phyloP scores from a whole-genome alignment of 92 coral and sea anemone genomes.

The Phymanthus crucifer region DNA sequence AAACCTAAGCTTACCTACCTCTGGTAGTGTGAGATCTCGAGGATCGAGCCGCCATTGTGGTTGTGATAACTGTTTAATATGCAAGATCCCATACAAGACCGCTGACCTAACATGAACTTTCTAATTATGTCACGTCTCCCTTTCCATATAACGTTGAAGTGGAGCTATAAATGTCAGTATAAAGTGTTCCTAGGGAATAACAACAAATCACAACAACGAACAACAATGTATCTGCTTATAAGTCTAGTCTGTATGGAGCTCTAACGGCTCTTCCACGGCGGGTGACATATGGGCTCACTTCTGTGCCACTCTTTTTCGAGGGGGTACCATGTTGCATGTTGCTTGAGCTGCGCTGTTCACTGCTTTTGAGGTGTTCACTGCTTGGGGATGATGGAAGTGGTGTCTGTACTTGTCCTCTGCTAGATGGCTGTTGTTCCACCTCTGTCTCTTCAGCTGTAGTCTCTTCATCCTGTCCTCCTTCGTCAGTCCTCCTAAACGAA shows the following conservation, averaged over 20 bases:
- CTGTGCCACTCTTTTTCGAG: background rate
- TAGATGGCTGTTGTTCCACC: background rate
- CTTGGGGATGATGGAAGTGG: constrained; percentile 11
- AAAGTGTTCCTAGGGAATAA: background rate
- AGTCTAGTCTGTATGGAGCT: constrained; percentile 1
- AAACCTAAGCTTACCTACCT: too few species aligned
- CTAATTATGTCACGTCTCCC: constrained; percentile 2
- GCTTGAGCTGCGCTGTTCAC: constrained; percentile 13
- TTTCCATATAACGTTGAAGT: background rate
- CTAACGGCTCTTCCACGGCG: background rate
- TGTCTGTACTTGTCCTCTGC: constrained; percentile 16
- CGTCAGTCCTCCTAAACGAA: too few species aligned
- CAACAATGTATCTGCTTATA: background rate
- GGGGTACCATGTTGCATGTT: background rate
- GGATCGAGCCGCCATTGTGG: background rate
- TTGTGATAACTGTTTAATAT: background rate
- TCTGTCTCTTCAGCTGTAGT: background rate
- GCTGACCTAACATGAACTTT: background rate
- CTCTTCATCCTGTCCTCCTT: constrained; percentile 7
- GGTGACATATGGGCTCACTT: background rate
- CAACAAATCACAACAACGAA: background rate
- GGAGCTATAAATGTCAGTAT: constrained; percentile 3
- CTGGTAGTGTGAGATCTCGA: too few species aligned
- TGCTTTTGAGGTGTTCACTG: too few species aligned
- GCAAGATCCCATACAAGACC: background rate